Evolutionary conservation across 1,140 invertebrate species (phyloP), one percentile per base, ranked within the genome.

Genomic region (Vollenhovia emeryi): DNA sequence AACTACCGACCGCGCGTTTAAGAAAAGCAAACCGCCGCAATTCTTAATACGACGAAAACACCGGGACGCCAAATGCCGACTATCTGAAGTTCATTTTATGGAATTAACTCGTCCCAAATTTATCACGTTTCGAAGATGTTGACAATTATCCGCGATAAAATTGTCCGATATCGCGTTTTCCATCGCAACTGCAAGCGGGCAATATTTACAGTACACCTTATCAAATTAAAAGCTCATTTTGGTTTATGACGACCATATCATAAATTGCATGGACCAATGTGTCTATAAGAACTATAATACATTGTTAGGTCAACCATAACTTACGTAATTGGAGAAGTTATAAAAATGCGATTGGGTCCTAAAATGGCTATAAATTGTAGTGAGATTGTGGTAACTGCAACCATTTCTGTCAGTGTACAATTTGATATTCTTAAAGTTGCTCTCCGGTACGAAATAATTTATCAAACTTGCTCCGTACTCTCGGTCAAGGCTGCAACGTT

Each of bases 1-100:
- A 76, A 52, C 13, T 30, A 27, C 6, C 8, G 13, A 45, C 59
- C 24, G 52, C 8, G 18, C 36, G 64, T n/a, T n/a, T 21, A 66
- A 87, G 71, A 85, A 75, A 50, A 40, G 5, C 55, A 50, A 52
- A 74, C 7, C 21, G 24, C 45, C n/a, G 40, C 84, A 71, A 84
- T 84, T 84, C 30, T 76, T 15, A 50, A 50, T 48, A 36, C 57
- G 18, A 55, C 1, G 8, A 62, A 76, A 76, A 76, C 7, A 62
- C 4, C 8, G n/a, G 13, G 2, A 11, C 43, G 43, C 18, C 11
- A 18, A 8, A 66, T 8, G 27, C 1, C 11, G 11, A 30, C 4
- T 62, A 21, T 21, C 36, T 18, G 2, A 27, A 75, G 6, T 45
- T 76, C 13, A 36, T 8, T 68, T 68, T 3, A 52, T 2, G 30